Evolutionary conservation across 1,140 invertebrate species (phyloP), one percentile per base, ranked within the genome.

Genomic region (Andricus grossulariae): DNA sequence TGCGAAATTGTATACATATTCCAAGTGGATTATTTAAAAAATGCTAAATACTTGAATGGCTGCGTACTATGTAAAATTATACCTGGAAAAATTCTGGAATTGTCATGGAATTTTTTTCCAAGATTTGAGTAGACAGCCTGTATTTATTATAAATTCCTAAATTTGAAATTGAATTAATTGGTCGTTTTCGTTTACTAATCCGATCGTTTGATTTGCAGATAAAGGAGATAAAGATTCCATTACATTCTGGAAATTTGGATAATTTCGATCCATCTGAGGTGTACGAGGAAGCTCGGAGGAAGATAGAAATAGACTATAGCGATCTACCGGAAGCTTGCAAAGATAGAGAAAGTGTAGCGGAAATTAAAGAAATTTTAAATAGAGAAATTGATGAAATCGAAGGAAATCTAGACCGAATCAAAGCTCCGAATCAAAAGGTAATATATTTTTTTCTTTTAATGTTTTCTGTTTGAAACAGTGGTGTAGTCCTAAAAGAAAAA

Each of bases 401-500:
- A 18, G 52, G 18, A 54, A 54, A n/a, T 18, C 8, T 54, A 1
- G n/a, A 54, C 8, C 16, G 52, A 19, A n/a, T 54, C 16, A 54
- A 19, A 54, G 52, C 52, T n/a, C 52, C 52, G 18, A 54, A 54
- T 54, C 52, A 54, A 54, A n/a, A 19, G 52, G 52, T 54, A 18
- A 1, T 7, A 5, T 54, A n/a, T 54, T 54, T 54, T 3, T 18
- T 54, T 1, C 39, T 45, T 45, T 11, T 45, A 11, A 45, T 10
- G 39, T 45, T 45, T 45, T 11, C 39, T 45, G 4, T 45, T 45
- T 45, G 2, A 11, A 45, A 45, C 39, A 45, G 25, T 5, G 25
- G 25, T 32, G 25, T 25, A 25, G 3, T 1, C 3, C 25, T 25
- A 3, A 25, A 25, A 25, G 25, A 25, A 25, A 25, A 25, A 25